phyloP scores from a whole-genome alignment of 2,113 vertebrate species.

The Athene cunicularia region DNA sequence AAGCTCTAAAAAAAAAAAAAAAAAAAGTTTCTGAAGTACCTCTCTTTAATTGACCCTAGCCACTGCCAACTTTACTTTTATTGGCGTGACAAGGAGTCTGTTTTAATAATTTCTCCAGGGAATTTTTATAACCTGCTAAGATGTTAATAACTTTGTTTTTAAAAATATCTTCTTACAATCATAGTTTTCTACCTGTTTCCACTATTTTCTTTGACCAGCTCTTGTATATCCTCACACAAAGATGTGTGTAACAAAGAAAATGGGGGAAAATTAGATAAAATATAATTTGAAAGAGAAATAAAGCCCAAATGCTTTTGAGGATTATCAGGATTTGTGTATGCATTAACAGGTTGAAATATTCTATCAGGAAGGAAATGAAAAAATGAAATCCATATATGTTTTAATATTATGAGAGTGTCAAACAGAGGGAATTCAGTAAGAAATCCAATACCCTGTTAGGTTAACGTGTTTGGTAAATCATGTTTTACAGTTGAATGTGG shows the following conservation, averaged over 20 bases:
- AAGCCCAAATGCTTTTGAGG: neutral
- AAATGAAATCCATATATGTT: slow-evolving; percentile 12
- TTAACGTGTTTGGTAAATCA: neutral
- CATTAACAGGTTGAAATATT: slow-evolving; percentile 7
- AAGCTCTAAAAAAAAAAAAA: neutral
- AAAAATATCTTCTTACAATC: neutral
- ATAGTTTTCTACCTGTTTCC: neutral
- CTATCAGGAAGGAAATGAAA: slow-evolving; percentile 13
- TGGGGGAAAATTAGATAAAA: neutral
- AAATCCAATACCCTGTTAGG: slow-evolving; percentile 26
- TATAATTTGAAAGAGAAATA: slow-evolving; percentile 33
- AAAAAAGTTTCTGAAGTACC: neutral
- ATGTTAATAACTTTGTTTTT: neutral
- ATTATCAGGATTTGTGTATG: slow-evolving; percentile 16
- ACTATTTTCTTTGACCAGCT: neutral
- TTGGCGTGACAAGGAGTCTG: neutral
- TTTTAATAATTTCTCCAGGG: neutral
- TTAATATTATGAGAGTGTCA: slow-evolving; percentile 1
- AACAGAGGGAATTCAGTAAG: neutral
- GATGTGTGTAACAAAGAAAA: neutral
- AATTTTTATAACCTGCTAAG: neutral
- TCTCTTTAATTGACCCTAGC: neutral
- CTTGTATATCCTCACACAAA: neutral
- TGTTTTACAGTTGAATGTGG: slow-evolving; percentile 33
- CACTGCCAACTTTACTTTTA: neutral